Percentiles rank a stretch among this genome's conserved stretches.
Evolutionary conservation across 2,888 invertebrate species (phyloP).

Genomic region (Dinocampus coccinellae): DNA sequence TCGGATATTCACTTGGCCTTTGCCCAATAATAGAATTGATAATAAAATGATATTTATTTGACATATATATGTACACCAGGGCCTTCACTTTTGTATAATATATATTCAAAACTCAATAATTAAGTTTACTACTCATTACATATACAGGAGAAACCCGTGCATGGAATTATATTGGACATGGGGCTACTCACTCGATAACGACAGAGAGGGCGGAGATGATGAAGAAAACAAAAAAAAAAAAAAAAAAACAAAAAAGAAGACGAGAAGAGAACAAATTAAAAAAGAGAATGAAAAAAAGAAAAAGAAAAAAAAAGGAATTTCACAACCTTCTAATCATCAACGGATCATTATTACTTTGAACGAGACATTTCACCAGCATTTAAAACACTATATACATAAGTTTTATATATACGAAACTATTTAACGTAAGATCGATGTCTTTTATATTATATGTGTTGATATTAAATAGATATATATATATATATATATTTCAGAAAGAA

Average conservation of each 20-base stretch:
- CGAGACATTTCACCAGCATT: not conserved
- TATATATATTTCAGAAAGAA: slow-evolving; percentile 3
- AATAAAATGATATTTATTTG: not conserved
- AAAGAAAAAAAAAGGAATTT: not conserved
- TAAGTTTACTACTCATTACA: not conserved
- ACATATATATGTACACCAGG: not conserved
- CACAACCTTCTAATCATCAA: not conserved
- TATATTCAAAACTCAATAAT: not conserved
- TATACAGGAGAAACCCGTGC: not conserved
- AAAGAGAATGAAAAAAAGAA: not conserved
- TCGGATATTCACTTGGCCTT: not conserved
- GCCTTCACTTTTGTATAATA: not conserved
- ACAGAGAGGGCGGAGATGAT: not conserved
- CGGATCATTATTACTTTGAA: not conserved
- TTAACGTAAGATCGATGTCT: not conserved
- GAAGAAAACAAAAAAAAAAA: not conserved
- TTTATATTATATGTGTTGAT: not conserved
- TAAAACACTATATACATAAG: not conserved
- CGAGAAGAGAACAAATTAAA: no score
- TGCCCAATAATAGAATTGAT: not conserved
- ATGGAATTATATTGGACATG: not conserved
- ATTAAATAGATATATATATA: slow-evolving; percentile 13
- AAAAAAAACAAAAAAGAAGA: not conserved
- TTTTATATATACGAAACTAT: not conserved
- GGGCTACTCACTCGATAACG: not conserved